Conservation (phyloP, 1,140 invertebrate genomes). For the Drosophila littoralis region DNA sequence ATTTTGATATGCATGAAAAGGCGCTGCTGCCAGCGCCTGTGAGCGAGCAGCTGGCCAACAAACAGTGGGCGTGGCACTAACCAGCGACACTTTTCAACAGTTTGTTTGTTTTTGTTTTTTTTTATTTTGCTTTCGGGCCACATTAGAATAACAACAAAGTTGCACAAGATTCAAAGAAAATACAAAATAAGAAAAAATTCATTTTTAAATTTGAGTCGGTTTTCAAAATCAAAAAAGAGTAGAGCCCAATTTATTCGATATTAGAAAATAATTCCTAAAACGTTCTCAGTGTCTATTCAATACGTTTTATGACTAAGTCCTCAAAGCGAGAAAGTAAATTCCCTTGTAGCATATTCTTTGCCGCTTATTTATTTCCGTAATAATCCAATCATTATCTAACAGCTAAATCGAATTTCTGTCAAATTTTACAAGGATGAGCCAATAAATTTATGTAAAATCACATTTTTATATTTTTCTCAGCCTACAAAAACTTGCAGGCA, state of each 20-base stretch:
- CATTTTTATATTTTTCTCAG: constrained; percentile 25
- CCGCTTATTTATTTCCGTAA: constrained; percentile 22
- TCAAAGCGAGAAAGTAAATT: constrained; percentile 16
- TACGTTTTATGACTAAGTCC: neutral
- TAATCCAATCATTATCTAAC: constrained; percentile 43
- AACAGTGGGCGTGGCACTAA: constrained; percentile 50
- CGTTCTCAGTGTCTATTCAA: too few relatives aligned
- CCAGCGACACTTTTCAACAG: constrained; percentile 60
- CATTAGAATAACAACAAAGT: constrained; percentile 41
- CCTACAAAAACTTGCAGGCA: constrained; percentile 17
- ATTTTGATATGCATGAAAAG: constrained; percentile 80
- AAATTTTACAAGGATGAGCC: constrained; percentile 29
- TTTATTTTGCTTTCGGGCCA: constrained; percentile 34
- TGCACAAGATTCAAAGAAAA: neutral
- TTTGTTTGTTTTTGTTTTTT: constrained; percentile 37
- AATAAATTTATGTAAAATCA: constrained; percentile 49
- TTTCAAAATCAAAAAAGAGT: constrained; percentile 5
- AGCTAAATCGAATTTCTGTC: constrained; percentile 53
- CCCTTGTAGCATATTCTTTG: constrained; percentile 25
- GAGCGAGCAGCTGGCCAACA: constrained; percentile 22
- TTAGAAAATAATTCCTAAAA: too few relatives aligned
- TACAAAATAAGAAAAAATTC: neutral
- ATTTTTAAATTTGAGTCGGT: neutral
- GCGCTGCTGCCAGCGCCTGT: constrained; percentile 12
- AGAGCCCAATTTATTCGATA: neutral